Evolutionary conservation across 2,888 invertebrate species (phyloP).

Genomic region (Stratiomys singularior): DNA sequence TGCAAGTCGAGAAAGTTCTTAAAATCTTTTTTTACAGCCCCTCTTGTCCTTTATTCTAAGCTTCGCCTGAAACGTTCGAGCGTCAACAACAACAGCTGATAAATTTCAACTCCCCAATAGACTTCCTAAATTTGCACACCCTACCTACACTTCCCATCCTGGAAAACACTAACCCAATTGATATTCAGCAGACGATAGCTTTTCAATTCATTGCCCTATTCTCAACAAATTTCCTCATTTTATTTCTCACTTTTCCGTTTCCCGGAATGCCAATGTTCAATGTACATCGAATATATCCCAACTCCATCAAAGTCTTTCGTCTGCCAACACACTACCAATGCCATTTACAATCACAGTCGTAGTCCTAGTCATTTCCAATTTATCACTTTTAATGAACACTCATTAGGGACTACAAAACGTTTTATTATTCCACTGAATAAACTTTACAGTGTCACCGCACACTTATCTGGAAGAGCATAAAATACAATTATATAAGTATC

Average conservation of each 20-base stretch:
- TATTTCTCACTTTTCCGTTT: neutral
- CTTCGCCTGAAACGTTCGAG: too few species aligned
- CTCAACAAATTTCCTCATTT: constrained; percentile 3
- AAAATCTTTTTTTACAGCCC: too few species aligned
- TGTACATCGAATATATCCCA: too few species aligned
- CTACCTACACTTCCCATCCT: too few species aligned
- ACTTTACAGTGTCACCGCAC: constrained; percentile 4
- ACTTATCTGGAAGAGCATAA: neutral
- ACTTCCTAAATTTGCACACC: too few species aligned
- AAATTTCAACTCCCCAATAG: too few species aligned
- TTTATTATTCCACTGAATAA: constrained; percentile 31
- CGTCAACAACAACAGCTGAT: too few species aligned
- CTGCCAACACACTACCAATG: neutral
- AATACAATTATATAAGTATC: constrained; percentile 10
- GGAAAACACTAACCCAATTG: neutral
- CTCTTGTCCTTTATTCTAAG: too few species aligned
- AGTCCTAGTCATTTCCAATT: constrained; percentile 29
- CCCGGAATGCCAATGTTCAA: too few species aligned
- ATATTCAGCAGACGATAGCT: neutral
- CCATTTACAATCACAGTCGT: neutral
- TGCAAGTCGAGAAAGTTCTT: too few species aligned
- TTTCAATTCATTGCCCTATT: constrained; percentile 2
- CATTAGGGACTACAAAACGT: constrained; percentile 40
- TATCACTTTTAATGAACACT: constrained; percentile 45
- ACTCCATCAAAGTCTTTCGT: too few species aligned